Percentiles rank a stretch among this genome's conserved stretches.
Evolutionary conservation across 2,113 vertebrate genomes (phyloP).

Genomic region (Callorhinus ursinus): DNA sequence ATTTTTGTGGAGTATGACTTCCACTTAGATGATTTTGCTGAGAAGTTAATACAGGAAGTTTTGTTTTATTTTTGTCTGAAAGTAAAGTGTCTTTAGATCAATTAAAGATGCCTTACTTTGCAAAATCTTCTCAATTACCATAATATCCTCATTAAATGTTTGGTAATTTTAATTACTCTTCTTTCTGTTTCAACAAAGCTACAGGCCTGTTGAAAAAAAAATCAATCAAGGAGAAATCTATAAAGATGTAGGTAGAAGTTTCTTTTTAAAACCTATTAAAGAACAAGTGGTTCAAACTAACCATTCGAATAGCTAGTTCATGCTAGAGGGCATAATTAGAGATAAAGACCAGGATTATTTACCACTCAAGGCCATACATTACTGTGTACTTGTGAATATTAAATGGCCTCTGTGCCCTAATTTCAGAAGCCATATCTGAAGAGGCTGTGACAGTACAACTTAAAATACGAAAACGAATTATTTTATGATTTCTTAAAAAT

Average conservation of each 20-base stretch:
- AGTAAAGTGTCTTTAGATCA: background rate
- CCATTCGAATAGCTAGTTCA: background rate
- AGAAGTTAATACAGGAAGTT: background rate
- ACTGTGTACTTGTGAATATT: background rate
- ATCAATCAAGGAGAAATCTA: background rate
- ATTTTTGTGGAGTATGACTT: background rate
- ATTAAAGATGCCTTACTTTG: background rate
- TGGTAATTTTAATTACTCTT: background rate
- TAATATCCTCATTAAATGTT: slow-evolving; percentile 38
- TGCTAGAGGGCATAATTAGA: background rate
- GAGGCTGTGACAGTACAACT: background rate
- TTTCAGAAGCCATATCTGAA: background rate
- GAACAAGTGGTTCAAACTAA: background rate
- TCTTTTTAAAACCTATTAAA: background rate
- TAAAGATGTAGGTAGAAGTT: background rate
- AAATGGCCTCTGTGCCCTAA: background rate
- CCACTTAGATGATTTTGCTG: slow-evolving; percentile 15
- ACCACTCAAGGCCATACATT: background rate
- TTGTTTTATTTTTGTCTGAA: background rate
- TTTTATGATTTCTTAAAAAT: background rate
- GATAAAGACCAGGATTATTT: background rate
- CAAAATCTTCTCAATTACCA: background rate
- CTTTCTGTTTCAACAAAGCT: slow-evolving; percentile 36
- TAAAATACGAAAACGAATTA: slow-evolving; percentile 25
- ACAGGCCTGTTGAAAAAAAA: background rate